Evolutionary conservation across 1,140 invertebrate genomes (phyloP), one percentile per base, ranked within the genome.

Genomic region (Dysdera silvatica): DNA sequence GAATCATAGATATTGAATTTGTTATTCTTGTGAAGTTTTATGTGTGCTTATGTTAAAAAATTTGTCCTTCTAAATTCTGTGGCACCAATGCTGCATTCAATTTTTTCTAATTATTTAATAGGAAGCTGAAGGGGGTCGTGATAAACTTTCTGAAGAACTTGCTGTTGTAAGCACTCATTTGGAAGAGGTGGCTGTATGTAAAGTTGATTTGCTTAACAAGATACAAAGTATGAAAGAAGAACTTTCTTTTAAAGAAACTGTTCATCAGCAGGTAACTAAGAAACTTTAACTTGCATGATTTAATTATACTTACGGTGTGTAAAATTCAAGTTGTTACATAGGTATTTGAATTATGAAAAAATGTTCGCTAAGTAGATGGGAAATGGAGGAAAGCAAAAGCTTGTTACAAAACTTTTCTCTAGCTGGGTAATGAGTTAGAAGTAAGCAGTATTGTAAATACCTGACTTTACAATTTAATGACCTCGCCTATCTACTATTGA

Each of bases 131-230:
- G 86, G 86, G 67, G 90, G 95, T 53, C 71, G 85, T 40, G 84
- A 87, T 35, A 84, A 84, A 35, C 74, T 94, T 48, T 82, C 84
- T 48, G 84, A 84, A 53, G 81, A 88, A 62, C 78, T 94, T 55
- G 86, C 86, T 0, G 85, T 88, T 43, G 79, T 87, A 0, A 84
- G 87, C 54, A 89, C 89, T 73, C 84, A 88, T 69, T 75, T 97
- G 14, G 94, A 98, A 72, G 87, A 90, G 57, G 95, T 98, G 78
- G 93, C 89, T 31, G 74, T 98, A 55, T 84, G 86, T 51, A 83
- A 93, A 62, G 88, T 96, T 55, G 92, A 97, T 75, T 80, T 95
- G 59, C 91, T 98, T 78, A 98, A 98, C 74, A 84, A 87, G 49
- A 83, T 96, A 61, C 89, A 94, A 73, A 91, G 86, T 69, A 76